These are phyloP conservation scores for Sylvicola fuscatus DNA, from an alignment of 2,888 invertebrate genomes.

Conservation along the genomic window DNA sequence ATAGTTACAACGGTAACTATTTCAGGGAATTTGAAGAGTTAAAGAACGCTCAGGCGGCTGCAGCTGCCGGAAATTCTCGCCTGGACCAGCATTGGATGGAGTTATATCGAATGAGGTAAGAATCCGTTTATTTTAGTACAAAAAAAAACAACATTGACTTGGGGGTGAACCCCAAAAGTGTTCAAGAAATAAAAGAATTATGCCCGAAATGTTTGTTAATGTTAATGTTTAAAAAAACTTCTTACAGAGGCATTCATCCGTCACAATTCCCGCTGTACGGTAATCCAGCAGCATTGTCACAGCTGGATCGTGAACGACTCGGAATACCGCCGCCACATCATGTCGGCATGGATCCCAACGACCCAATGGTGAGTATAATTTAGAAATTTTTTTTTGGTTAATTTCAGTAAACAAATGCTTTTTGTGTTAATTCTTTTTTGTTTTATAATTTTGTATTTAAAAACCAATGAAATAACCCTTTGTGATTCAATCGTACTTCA, in stretches of 20 bases:
- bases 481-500: too few species aligned
- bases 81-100: slow-evolving; percentile 76
- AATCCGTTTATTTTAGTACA: slow-evolving; percentile 8
- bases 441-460: too few species aligned
- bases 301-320: slow-evolving; percentile 72
- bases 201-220: too few species aligned
- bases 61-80: slow-evolving; percentile 38
- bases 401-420: too few species aligned
- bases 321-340: slow-evolving; percentile 47
- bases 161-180: too few species aligned
- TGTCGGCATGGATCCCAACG: slow-evolving; percentile 48
- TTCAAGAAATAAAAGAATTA: too few species aligned
- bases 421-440: too few species aligned
- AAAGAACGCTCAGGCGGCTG: slow-evolving; percentile 39
- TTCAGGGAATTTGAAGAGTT: slow-evolving; percentile 62
- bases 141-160: not conserved
- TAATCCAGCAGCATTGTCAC: slow-evolving; percentile 58
- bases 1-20: slow-evolving; percentile 17
- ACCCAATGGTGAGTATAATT: slow-evolving; percentile 52
- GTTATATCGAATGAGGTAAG: slow-evolving; percentile 54
- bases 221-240: too few species aligned
- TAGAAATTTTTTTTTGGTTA: not conserved
- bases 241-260: slow-evolving; percentile 28
- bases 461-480: too few species aligned
- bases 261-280: slow-evolving; percentile 44